Conservation (phyloP, 2,888 invertebrate genomes). For the Cotesia congregata region DNA sequence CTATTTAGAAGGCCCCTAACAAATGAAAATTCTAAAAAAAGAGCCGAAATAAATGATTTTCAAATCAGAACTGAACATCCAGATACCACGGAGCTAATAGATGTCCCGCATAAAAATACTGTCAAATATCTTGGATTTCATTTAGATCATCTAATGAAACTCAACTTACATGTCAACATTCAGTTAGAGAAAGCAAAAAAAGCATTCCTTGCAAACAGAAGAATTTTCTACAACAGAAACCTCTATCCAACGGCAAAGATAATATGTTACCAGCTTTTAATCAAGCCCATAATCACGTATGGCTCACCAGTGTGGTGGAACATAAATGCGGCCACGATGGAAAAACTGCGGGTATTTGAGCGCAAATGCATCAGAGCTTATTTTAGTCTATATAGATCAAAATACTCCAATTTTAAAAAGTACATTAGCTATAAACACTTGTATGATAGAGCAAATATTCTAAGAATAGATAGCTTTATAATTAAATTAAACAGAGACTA, state of each 20-base stretch:
- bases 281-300: conserved; percentile 13
- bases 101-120: background rate
- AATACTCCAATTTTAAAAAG: too few species aligned
- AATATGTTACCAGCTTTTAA: conserved; percentile 14
- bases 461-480: too few species aligned
- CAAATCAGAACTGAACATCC: conserved; percentile 27
- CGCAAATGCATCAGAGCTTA: too few species aligned
- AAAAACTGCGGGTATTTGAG: background rate
- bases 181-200: conserved; percentile 31
- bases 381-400: too few species aligned
- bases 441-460: too few species aligned
- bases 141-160: conserved; percentile 25
- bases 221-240: conserved; percentile 22
- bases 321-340: background rate
- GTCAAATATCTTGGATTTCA: conserved; percentile 39
- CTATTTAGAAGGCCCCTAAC: background rate
- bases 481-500: too few species aligned
- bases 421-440: too few species aligned
- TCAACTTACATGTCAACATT: conserved; percentile 8
- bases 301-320: conserved; percentile 3
- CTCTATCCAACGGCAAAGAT: conserved; percentile 7
- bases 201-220: background rate
- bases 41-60: conserved; percentile 34
- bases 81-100: background rate
- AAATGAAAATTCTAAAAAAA: conserved; percentile 4